A percentile compares a stretch with the other conserved stretches of the same genome.
Conservation (phyloP, 1,140 invertebrate species). For the Drosophila mauritiana region DNA sequence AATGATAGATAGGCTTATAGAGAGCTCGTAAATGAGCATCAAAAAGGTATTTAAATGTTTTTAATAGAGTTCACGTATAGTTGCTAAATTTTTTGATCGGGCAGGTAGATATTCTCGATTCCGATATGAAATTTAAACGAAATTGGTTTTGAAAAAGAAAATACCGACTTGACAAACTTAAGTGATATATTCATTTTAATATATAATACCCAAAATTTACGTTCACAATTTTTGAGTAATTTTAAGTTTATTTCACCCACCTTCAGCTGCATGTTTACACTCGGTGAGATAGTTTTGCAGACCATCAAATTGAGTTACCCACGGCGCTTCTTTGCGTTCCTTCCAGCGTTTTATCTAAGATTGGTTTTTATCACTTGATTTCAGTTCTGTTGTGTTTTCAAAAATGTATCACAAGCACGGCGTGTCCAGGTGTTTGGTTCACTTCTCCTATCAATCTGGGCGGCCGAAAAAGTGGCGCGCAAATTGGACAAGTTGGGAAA, state of each 20-base stretch:
- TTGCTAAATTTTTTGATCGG: conserved; percentile 18
- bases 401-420: conserved; percentile 70
- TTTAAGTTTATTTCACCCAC: conserved; percentile 31
- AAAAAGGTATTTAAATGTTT: conserved; percentile 26
- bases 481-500: not conserved
- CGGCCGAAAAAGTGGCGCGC: conserved; percentile 30
- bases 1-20: conserved; percentile 46
- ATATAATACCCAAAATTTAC: too few relatives aligned
- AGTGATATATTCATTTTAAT: too few relatives aligned
- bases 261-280: conserved; percentile 72
- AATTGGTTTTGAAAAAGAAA: not conserved
- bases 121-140: not conserved
- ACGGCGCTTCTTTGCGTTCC: conserved; percentile 10
- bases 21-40: conserved; percentile 48
- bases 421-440: conserved; percentile 29
- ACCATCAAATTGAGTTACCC: conserved; percentile 58
- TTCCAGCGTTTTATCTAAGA: conserved; percentile 61
- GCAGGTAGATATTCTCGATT: not conserved
- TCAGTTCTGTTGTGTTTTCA: conserved; percentile 28
- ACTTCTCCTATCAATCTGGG: conserved; percentile 14
- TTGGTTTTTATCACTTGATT: conserved; percentile 68
- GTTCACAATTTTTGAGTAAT: not conserved
- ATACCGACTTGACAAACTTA: too few relatives aligned
- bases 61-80: conserved; percentile 18
- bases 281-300: conserved; percentile 60